Evolutionary conservation across 2,113 vertebrate species (phyloP), one percentile per base, ranked within the genome.

Genomic region (Petrocephalus microphthalmus): DNA sequence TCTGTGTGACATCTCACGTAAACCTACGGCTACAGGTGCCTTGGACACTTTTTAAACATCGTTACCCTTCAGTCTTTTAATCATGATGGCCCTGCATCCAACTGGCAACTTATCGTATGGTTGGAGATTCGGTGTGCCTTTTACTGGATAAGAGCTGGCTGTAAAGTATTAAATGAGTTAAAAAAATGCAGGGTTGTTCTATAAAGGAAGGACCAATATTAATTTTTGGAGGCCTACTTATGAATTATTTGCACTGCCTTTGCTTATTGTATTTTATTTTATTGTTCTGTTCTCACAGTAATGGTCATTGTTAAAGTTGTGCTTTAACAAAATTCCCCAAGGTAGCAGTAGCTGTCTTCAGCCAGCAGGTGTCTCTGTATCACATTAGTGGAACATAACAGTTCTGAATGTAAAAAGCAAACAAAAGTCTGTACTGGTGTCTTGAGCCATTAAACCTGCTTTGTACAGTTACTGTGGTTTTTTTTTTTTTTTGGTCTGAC

Each of bases 351-450:
- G 57, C 37, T 51, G 45, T 57, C 22, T 64, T 49, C 81, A 19
- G 82, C 81, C 88, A 88, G 88, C 88, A 88, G 88, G 45, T 84
- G 88, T 60, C 88, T 33, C 82, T 82, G 57, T 85, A 88, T 88
- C 88, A 85, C 56, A 56, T 22, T 15, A 51, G 22, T 84, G 56
- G 78, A 56, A 53, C 33, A 10, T 74, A 29, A 5, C 49, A 33
- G 51, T 81, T 74, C 22, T n/a, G 52, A 47, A 29, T 29, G 25
- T 78, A 29, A 86, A 37, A 37, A 49, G 33, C 49, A 78, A 74
- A 74, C 25, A 8, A 64, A 87, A 74, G 86, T 87, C 60, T 74
- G 86, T 45, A 84, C 81, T 51, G 81, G 81, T 84, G 81, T 51
- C 81, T 45, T 84, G 81, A 84, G 81, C 81, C 81, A 22, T 49